Conservation (phyloP, 37 sponge, comb jelly and placozoan genomes). For the Haliclona indistincta region DNA sequence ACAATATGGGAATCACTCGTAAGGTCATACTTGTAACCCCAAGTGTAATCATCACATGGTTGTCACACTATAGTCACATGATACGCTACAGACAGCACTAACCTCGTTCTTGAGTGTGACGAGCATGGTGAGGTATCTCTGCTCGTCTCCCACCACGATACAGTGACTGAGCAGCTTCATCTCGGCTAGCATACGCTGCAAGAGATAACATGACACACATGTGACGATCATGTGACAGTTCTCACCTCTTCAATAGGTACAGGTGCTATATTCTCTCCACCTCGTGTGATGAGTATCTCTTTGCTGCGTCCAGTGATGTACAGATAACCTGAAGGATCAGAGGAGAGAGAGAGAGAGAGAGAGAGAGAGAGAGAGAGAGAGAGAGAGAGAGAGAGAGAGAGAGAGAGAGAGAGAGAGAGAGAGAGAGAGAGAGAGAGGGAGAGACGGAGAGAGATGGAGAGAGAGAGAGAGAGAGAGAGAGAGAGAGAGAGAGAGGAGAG, state of each 20-base stretch:
- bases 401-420: background rate
- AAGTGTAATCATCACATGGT: constrained; percentile 18
- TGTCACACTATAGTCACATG: too few relatives aligned
- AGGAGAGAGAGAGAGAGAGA: background rate
- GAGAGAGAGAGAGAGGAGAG: constrained; percentile 40
- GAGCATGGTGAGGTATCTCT: constrained; percentile 86
- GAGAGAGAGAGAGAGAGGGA: constrained; percentile 17
- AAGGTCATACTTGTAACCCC: background rate
- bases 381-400: constrained; percentile 3
- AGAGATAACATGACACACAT: background rate
- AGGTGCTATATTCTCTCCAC: constrained; percentile 98
- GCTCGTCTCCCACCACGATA: constrained; percentile 90
- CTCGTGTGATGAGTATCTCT: constrained; percentile 93
- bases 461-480: constrained; percentile 40
- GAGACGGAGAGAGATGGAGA: too few relatives aligned
- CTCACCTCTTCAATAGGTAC: constrained; percentile 87
- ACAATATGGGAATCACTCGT: background rate
- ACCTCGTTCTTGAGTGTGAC: constrained; percentile 86
- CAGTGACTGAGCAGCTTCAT: constrained; percentile 70
- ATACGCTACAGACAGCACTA: background rate
- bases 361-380: background rate
- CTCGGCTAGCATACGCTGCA: constrained; percentile 43
- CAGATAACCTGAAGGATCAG: constrained; percentile 65
- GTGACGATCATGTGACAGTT: background rate
- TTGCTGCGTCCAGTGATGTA: constrained; percentile 93